Base-by-base conservation (phyloP, 1,140 invertebrate genomes). In the Gonioctena quinquepunctata region DNA sequence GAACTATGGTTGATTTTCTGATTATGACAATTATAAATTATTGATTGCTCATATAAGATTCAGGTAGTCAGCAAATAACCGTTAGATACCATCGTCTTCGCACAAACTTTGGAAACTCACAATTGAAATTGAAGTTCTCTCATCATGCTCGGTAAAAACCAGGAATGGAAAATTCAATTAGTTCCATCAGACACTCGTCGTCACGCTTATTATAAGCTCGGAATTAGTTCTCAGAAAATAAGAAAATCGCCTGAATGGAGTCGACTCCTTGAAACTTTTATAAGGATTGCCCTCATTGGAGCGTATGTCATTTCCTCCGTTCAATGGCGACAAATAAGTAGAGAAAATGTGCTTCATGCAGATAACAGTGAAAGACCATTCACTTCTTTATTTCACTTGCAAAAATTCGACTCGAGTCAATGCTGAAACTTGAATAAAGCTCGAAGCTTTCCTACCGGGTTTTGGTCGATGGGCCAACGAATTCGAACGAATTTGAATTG, bases 371-470 rank as follows among this genome's bases (percentile, higher is more conserved):
- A 75, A 75, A 75, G 66, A 28, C 73, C 70, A 75, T 75, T 63
- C 61, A 64, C 54, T 76, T 66, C 69, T 70, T 73, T 73, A 76
- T 76, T 76, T 76, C 71, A 76, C 74, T 73, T 73, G 74, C 71
- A 73, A 73, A 76, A 73, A 66, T 73, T 68, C 70, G 50, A 65
- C 61, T 72, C 68, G 72, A 72, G 67, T 75, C 68, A 72, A 72
- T 72, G 68, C 42, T 61, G 26, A 28, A 25, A 59, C 60, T 59
- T 19, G 60, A 70, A 67, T 56, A 61, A 66, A 66, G 56, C 28
- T 62, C 25, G 6, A 56, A 23, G 19, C 62, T 26, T 60, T 49
- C 21, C 48, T 69, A n/a, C 16, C 33, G 11, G 33, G 2, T 42
- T 2, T 11, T 42, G 16, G 33, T 42, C 33, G 11, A 8, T 42